A percentile compares a stretch with the other conserved stretches of the same genome.
phyloP scores from a whole-genome alignment of 2,113 vertebrate species.

The Rhinogobius similis region DNA sequence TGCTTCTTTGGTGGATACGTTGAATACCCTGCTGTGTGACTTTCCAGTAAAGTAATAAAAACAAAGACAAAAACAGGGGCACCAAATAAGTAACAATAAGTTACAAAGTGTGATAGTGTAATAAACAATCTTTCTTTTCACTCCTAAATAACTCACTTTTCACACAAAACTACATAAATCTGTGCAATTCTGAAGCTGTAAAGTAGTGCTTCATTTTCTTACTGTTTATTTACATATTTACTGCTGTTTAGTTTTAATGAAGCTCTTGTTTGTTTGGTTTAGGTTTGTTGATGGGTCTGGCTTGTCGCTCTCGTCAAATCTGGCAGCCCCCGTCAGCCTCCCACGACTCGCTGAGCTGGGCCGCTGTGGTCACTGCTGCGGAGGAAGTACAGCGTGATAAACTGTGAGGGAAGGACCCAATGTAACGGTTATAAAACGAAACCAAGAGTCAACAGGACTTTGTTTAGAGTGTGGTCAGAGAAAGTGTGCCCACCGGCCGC shows the following conservation, averaged over 20 bases:
- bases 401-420: slow-evolving; percentile 53
- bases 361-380: slow-evolving; percentile 59
- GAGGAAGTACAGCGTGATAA: slow-evolving; percentile 54
- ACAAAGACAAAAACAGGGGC: no score
- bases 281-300: not conserved
- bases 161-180: not conserved
- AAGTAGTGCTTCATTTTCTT: not conserved
- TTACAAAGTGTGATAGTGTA: not conserved
- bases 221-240: not conserved
- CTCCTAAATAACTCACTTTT: not conserved
- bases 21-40: no score
- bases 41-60: no score
- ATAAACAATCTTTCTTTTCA: not conserved
- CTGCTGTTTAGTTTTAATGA: not conserved
- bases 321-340: not conserved
- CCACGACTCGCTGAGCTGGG: slow-evolving; percentile 64
- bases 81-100: no score
- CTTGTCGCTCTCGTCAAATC: not conserved
- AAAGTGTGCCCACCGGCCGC: no score
- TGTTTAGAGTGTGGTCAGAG: slow-evolving; percentile 47
- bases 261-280: not conserved
- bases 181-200: not conserved
- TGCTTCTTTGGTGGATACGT: no score
- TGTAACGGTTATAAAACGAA: slow-evolving; percentile 54
- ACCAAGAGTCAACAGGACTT: slow-evolving; percentile 56